Conservation (phyloP, 2,888 invertebrate genomes). For the Chorisops tibialis region DNA sequence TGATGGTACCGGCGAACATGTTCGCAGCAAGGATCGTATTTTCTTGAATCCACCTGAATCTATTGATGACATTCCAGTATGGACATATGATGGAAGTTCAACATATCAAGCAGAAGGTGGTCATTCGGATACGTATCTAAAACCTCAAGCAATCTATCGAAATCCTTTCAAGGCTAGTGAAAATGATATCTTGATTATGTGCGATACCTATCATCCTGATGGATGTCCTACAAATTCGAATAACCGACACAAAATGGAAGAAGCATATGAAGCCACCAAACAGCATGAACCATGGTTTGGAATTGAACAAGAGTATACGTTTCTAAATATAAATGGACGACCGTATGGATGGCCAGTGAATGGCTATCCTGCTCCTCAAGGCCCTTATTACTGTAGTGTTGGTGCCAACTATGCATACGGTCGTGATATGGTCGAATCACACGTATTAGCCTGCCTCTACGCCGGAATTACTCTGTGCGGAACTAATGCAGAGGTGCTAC, state of each 20-base stretch:
- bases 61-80: conserved; percentile 64
- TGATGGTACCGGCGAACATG: conserved; percentile 67
- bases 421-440: conserved; percentile 78
- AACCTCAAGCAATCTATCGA: conserved; percentile 73
- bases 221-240: conserved; percentile 53
- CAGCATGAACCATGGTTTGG: conserved; percentile 70
- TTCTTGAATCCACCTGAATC: conserved; percentile 62
- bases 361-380: conserved; percentile 66
- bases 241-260: conserved; percentile 53
- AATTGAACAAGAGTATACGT: conserved; percentile 64
- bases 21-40: conserved; percentile 68
- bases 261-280: conserved; percentile 56
- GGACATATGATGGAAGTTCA: conserved; percentile 74
- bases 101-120: conserved; percentile 63
- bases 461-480: conserved; percentile 75
- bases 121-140: conserved; percentile 70
- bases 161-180: conserved; percentile 74
- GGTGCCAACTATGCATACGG: conserved; percentile 75
- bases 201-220: conserved; percentile 69
- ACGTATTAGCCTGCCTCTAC: conserved; percentile 65
- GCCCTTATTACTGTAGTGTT: conserved; percentile 81
- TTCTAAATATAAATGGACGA: conserved; percentile 58
- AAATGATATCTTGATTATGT: conserved; percentile 69
- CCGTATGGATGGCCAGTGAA: conserved; percentile 75
- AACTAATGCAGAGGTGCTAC: conserved; percentile 80